A percentile compares a stretch with the other conserved stretches of the same genome.
phyloP scores from a whole-genome alignment of 2,888 invertebrate genomes.

The Drosophila mayaguana region DNA sequence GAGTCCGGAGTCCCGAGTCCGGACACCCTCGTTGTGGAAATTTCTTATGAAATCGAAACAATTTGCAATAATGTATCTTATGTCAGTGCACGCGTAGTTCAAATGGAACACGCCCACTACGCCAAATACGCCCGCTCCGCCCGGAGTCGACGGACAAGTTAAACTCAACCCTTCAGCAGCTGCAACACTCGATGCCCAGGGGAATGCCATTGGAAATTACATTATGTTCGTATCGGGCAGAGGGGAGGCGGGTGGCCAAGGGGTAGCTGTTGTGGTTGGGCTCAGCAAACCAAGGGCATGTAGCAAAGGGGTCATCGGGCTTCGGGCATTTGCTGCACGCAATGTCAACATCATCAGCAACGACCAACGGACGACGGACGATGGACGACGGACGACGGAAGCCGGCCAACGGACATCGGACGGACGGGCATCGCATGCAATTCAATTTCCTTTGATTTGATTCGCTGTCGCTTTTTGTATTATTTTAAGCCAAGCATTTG shows the following conservation, averaged over 20 bases:
- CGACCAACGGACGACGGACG: neutral
- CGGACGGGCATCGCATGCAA: slow-evolving; percentile 57
- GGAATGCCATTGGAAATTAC: slow-evolving; percentile 66
- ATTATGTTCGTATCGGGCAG: slow-evolving; percentile 45
- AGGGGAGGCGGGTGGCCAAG: neutral
- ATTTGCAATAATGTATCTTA: slow-evolving; percentile 81
- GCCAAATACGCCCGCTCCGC: neutral
- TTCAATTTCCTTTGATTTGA: slow-evolving; percentile 73
- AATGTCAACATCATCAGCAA: slow-evolving; percentile 72
- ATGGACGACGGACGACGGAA: neutral
- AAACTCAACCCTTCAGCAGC: slow-evolving; percentile 39
- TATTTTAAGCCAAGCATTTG: slow-evolving; percentile 50
- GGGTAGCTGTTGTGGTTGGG: neutral
- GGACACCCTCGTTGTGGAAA: slow-evolving; percentile 52
- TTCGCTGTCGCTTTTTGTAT: slow-evolving; percentile 49
- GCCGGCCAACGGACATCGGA: neutral
- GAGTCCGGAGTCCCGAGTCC: slow-evolving; percentile 49
- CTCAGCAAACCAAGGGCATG: slow-evolving; percentile 26
- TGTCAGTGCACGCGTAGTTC: slow-evolving; percentile 72
- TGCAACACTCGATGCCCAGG: slow-evolving; percentile 33
- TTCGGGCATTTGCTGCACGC: slow-evolving; percentile 66
- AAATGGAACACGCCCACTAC: slow-evolving; percentile 25
- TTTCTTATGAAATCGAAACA: slow-evolving; percentile 80
- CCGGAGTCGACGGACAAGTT: slow-evolving; percentile 18
- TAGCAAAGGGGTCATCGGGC: slow-evolving; percentile 24